phyloP scores from a whole-genome alignment of 2,113 vertebrate genomes.

The Poeciliopsis retropinna region DNA sequence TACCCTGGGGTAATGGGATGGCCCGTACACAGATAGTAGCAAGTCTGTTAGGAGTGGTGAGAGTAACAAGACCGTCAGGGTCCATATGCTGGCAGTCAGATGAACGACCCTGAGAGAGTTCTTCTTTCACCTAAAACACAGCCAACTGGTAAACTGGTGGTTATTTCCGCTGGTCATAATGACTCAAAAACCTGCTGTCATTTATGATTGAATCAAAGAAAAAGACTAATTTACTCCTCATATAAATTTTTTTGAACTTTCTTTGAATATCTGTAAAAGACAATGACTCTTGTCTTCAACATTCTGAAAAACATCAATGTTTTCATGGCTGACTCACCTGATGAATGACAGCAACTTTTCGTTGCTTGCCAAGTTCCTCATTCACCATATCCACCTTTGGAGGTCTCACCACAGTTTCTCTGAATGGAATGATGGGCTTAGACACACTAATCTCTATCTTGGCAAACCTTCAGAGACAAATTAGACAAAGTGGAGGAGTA shows the following conservation, averaged over 20 bases:
- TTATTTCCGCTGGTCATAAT: background rate
- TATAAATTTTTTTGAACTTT: too few relatives aligned
- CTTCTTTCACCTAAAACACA: conserved; percentile 81
- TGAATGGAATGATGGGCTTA: conserved; percentile 93
- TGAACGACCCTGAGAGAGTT: conserved; percentile 76
- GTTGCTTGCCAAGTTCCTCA: conserved; percentile 94
- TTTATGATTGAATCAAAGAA: too few relatives aligned
- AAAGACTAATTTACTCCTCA: too few relatives aligned
- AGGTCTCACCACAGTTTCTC: conserved; percentile 93
- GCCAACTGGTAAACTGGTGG: background rate
- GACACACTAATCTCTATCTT: conserved; percentile 93
- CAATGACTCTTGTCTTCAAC: background rate
- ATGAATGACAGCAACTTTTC: conserved; percentile 93
- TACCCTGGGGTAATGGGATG: conserved; percentile 86
- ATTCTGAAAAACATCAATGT: background rate
- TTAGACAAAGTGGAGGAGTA: background rate
- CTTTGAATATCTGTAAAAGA: background rate
- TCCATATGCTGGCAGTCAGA: conserved; percentile 88
- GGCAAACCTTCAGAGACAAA: conserved; percentile 86
- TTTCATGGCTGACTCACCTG: conserved; percentile 68
- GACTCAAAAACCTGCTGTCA: too few relatives aligned
- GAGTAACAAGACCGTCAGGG: conserved; percentile 86
- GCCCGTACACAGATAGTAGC: conserved; percentile 87
- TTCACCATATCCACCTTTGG: conserved; percentile 99
- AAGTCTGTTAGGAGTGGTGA: conserved; percentile 90